Evolutionary conservation across 2,113 vertebrate genomes (phyloP).

Genomic region (Psittacara wagleri): DNA sequence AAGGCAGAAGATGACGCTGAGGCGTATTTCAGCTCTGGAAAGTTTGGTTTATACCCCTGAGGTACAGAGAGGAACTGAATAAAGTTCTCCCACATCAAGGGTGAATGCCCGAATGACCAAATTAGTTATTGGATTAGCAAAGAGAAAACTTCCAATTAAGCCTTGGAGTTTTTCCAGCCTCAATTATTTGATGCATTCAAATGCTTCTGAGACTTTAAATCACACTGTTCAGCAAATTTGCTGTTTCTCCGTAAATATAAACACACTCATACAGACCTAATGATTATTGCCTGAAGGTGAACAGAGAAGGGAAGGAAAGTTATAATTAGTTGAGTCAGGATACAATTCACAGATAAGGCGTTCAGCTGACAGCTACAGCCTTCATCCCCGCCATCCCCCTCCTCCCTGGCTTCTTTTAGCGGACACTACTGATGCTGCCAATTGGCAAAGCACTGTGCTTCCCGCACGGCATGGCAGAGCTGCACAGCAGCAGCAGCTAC

Average conservation of each 20-base stretch:
- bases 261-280: conserved; percentile 14
- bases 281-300: conserved; percentile 35
- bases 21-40: not conserved
- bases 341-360: not conserved
- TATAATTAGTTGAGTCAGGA: conserved; percentile 13
- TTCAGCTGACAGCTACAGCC: not conserved
- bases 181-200: conserved; percentile 50
- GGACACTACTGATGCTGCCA: not conserved
- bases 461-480: not conserved
- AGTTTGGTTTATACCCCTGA: not conserved
- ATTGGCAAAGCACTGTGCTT: not conserved
- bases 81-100: not conserved
- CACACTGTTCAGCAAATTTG: conserved; percentile 51
- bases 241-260: conserved; percentile 48
- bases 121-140: conserved; percentile 60
- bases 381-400: not conserved
- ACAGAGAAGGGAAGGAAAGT: not conserved
- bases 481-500: not conserved
- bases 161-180: conserved; percentile 47
- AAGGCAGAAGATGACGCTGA: not conserved
- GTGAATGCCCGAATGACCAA: conserved; percentile 39
- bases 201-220: conserved; percentile 57
- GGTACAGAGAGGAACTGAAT: not conserved
- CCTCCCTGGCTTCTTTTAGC: not conserved
- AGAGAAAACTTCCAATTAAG: conserved; percentile 58